These are phyloP conservation scores for Scatophagus argus DNA, from an alignment of 2,113 vertebrate species.

Conservation along the genomic window DNA sequence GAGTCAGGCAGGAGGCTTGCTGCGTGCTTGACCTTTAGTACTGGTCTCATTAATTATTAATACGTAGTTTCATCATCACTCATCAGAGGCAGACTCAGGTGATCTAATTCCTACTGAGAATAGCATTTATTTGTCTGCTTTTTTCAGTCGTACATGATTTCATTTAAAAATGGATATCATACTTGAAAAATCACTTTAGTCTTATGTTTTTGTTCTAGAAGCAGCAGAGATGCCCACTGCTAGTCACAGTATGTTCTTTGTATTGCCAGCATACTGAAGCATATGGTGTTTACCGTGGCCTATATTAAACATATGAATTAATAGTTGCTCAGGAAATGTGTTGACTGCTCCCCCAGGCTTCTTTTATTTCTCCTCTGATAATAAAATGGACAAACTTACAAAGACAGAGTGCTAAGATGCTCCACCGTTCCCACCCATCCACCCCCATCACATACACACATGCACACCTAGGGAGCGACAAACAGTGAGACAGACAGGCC, in stretches of 20 bases:
- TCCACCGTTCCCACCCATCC: constrained; percentile 9
- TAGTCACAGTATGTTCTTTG: constrained; percentile 9
- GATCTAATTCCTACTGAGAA: constrained; percentile 22
- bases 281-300: constrained; percentile 30
- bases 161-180: constrained; percentile 14
- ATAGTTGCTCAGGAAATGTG: constrained; percentile 34
- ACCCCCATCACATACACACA: constrained; percentile 9
- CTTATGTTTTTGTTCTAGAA: constrained; percentile 1
- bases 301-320: constrained; percentile 34
- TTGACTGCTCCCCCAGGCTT: constrained; percentile 21
- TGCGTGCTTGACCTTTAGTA: constrained; percentile 69
- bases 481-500: constrained; percentile 67
- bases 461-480: constrained; percentile 56
- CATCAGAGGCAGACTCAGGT: constrained; percentile 47
- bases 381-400: constrained; percentile 50
- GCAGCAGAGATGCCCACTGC: not conserved
- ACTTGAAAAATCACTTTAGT: not conserved
- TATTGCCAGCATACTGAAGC: constrained; percentile 6
- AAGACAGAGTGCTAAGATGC: constrained; percentile 37
- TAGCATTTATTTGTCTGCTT: constrained; percentile 26
- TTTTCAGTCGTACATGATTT: not conserved
- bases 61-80: constrained; percentile 59
- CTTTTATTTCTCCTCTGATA: constrained; percentile 41
- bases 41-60: constrained; percentile 74
- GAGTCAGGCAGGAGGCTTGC: constrained; percentile 36